Percentiles rank a stretch among this genome's conserved stretches.
phyloP scores from a whole-genome alignment of 2,113 vertebrate species.

The Lophura nycthemera region DNA sequence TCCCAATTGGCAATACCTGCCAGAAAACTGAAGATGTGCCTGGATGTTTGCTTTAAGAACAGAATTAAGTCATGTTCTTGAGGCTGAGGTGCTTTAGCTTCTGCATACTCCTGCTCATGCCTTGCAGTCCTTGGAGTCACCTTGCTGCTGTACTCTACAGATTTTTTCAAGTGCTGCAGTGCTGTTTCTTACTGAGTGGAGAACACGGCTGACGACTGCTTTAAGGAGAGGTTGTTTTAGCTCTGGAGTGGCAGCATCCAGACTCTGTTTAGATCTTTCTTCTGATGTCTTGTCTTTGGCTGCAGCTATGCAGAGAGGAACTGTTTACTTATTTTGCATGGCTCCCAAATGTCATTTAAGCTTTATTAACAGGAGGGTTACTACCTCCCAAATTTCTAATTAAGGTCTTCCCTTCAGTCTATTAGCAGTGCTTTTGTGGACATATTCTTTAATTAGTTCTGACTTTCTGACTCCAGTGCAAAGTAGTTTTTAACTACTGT shows the following conservation, averaged over 20 bases:
- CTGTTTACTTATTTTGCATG: conserved; percentile 57
- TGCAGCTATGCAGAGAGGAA: conserved; percentile 12
- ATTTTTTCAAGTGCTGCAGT: conserved; percentile 11
- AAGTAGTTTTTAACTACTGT: conserved; percentile 67
- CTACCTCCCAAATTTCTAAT: conserved; percentile 64
- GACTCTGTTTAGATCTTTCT: neutral
- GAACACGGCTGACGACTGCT: neutral
- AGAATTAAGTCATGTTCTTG: conserved; percentile 50
- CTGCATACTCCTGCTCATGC: conserved; percentile 32
- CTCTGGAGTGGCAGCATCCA: neutral
- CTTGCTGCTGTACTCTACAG: conserved; percentile 36
- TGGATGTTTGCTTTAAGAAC: conserved; percentile 15
- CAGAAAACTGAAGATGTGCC: conserved; percentile 2
- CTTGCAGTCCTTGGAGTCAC: conserved; percentile 52
- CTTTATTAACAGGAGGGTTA: conserved; percentile 57
- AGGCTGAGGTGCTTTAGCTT: conserved; percentile 45
- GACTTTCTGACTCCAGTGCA: conserved; percentile 67
- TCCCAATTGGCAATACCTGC: neutral
- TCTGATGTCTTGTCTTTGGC: neutral
- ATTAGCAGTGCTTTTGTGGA: conserved; percentile 62
- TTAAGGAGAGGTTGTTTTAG: neutral
- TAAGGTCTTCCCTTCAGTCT: conserved; percentile 62
- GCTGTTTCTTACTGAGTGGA: conserved; percentile 37
- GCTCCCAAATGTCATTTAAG: conserved; percentile 41
- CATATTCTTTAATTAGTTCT: conserved; percentile 72